Percentiles rank a stretch among this genome's conserved stretches.
phyloP scores from a whole-genome alignment of 2,888 invertebrate species.

The Dusona sp. region DNA sequence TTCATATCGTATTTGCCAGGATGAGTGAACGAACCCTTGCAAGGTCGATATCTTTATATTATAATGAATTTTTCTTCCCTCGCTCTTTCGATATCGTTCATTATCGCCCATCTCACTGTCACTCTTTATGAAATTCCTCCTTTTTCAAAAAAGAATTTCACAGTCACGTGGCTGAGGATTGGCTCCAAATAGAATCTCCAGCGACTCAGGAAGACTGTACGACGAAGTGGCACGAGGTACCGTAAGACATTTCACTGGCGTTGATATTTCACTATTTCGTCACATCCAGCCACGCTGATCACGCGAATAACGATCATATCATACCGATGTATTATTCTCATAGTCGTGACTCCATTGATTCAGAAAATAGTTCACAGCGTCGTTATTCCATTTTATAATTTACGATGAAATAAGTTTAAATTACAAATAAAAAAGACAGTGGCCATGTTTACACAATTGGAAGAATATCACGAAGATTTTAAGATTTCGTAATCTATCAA shows the following conservation, averaged over 20 bases:
- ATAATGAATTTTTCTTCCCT: not conserved
- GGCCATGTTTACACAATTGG: not conserved
- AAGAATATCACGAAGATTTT: not conserved
- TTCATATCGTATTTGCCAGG: not conserved
- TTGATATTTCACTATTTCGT: conserved; percentile 65
- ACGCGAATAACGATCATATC: too few relatives aligned
- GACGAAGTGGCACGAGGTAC: conserved; percentile 74
- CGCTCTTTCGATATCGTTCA: not conserved
- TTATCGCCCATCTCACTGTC: not conserved
- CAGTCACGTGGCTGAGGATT: not conserved
- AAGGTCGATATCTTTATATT: conserved; percentile 37
- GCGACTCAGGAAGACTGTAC: conserved; percentile 19
- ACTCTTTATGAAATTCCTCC: not conserved
- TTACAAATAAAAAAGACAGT: not conserved
- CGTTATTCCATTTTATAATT: not conserved
- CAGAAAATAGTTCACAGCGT: too few relatives aligned
- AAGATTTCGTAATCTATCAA: not conserved
- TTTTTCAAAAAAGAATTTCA: not conserved
- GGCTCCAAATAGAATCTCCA: not conserved
- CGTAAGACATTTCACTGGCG: conserved; percentile 70
- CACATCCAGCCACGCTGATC: not conserved
- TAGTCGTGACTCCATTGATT: too few relatives aligned
- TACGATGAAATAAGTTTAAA: not conserved
- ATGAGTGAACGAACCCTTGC: conserved; percentile 39
- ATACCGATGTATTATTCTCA: too few relatives aligned